Evolutionary conservation across 2,888 invertebrate species (phyloP).

Genomic region (Caenorhabditis sp.): DNA sequence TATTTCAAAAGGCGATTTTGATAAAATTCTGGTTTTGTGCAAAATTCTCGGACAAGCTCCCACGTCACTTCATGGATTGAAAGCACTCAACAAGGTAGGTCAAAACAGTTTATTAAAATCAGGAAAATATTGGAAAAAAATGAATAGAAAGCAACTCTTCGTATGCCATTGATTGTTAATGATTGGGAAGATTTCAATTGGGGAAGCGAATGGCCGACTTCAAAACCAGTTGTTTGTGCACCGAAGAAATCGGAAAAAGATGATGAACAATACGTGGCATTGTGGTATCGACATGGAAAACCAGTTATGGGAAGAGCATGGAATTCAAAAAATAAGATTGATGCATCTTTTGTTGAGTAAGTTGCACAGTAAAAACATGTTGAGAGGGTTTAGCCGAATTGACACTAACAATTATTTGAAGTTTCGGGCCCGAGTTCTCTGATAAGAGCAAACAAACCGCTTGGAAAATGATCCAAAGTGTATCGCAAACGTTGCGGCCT

Average conservation of each 20-base stretch:
- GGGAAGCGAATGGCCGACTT: conserved; percentile 35
- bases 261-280: conserved; percentile 50
- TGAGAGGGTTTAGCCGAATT: too few relatives aligned
- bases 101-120: too few relatives aligned
- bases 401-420: too few relatives aligned
- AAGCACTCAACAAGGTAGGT: conserved; percentile 9
- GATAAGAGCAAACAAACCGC: too few relatives aligned
- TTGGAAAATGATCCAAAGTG: too few relatives aligned
- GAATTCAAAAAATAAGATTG: conserved; percentile 34
- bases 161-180: conserved; percentile 32
- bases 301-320: conserved; percentile 56
- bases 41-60: conserved; percentile 18
- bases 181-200: conserved; percentile 48
- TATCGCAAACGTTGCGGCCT: too few relatives aligned
- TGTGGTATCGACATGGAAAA: conserved; percentile 53
- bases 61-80: conserved; percentile 4
- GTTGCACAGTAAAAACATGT: background rate
- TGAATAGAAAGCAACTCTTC: conserved; percentile 4
- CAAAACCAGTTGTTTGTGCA: conserved; percentile 20
- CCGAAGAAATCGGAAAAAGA: conserved; percentile 15
- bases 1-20: conserved; percentile 7
- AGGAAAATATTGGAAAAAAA: too few relatives aligned
- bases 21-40: conserved; percentile 20
- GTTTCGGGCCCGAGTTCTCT: too few relatives aligned
- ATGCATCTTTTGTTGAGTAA: conserved; percentile 51